Base-by-base conservation (phyloP, 2,113 vertebrate species). In the Athene cunicularia region DNA sequence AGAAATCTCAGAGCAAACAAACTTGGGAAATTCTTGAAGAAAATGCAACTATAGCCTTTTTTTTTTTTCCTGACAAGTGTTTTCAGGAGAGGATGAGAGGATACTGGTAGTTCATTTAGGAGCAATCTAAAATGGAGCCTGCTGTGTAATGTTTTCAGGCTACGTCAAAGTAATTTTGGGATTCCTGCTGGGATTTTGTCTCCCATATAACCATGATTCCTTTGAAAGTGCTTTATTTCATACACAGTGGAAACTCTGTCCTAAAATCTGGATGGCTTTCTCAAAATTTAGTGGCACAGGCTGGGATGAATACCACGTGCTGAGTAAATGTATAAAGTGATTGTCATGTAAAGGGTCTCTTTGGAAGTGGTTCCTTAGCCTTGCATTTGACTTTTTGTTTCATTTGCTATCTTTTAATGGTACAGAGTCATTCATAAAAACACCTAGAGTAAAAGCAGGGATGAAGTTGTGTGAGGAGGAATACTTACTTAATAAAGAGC, bases 171-270 rank as follows among this genome's bases (percentile, higher is more conserved):
- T 89, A 1, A 30, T 83, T 80, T 62, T 20, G 68, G 18, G 35
- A 47, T 91, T 64, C 27, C 32, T 93, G 33, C 30, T 80, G 30
- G 21, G 24, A 58, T 92, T 92, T 80, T 55, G 18, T 88, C 33
- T 80, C 21, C 21, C 4, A 0, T 53, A 58, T 76, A 8, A 6
- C n/a, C 0, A 0, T 28, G 9, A 68, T 72, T 50, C 27, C 19
- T 58, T 63, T 84, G n/a, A 80, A 80, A 71, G 32, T 35, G 16
- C 10, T 90, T 80, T 24, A 43, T 55, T 62, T 90, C 35, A 13
- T 83, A 45, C 27, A 50, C 12, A 19, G 59, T 70, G 26, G 35
- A 92, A 82, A 35, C 11, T 41, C 49, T 41, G 19, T 64, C 37
- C 35, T 77, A 37, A 59, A 67, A 43, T 24, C 8, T 79, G 33